Percentiles rank a stretch among this genome's conserved stretches.
Conservation (phyloP, 2,113 vertebrate species). For the Oncorhynchus kisutch region DNA sequence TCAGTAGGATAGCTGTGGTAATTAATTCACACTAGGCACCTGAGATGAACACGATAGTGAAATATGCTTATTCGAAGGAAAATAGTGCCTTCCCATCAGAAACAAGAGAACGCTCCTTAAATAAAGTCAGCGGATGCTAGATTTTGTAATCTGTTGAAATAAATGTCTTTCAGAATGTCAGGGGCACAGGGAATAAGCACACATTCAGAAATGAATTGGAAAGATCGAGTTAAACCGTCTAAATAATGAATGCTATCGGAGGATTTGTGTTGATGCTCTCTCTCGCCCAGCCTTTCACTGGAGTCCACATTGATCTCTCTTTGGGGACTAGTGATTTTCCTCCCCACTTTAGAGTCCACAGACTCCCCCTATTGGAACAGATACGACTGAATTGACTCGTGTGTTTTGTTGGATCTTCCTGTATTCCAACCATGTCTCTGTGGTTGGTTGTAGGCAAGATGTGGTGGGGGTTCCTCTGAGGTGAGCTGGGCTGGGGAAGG, state of each 20-base stretch:
- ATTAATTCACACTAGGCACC: neutral
- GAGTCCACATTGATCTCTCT: neutral
- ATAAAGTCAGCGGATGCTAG: neutral
- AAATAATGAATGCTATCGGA: neutral
- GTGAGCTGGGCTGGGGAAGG: neutral
- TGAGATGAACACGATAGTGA: neutral
- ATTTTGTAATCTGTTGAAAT: neutral
- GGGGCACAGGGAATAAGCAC: neutral
- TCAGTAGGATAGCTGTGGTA: neutral
- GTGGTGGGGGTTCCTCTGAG: neutral
- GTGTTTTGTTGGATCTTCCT: neutral
- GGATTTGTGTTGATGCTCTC: conserved; percentile 1
- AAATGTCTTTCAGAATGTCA: neutral
- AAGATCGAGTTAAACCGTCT: neutral
- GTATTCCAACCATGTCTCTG: neutral
- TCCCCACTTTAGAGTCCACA: neutral
- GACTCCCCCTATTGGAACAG: neutral
- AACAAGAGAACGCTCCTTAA: neutral
- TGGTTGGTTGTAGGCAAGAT: neutral
- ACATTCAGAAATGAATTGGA: neutral
- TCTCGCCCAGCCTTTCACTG: neutral
- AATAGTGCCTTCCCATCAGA: neutral
- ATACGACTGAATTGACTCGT: neutral
- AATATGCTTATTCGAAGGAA: neutral
- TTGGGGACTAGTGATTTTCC: neutral